These are phyloP conservation scores for Pterostichus niger DNA, from an alignment of 2,888 invertebrate species.

Conservation along the genomic window DNA sequence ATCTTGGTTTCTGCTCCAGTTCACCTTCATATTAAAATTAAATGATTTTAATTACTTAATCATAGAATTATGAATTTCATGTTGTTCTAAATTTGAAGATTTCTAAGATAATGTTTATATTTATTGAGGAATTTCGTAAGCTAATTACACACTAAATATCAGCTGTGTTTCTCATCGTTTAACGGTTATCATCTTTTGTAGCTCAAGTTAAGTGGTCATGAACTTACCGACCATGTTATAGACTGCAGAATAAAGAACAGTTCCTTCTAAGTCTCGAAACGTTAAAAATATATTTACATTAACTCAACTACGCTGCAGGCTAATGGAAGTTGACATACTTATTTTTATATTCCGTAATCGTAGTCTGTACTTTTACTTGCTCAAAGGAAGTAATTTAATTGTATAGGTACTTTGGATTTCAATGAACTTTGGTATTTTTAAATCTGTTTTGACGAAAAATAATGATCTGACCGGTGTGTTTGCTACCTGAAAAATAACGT, in stretches of 20 bases:
- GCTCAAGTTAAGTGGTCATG: slow-evolving; percentile 19
- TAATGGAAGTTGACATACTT: too few relatives aligned
- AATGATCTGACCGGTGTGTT: too few relatives aligned
- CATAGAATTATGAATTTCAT: not conserved
- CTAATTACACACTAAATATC: slow-evolving; percentile 47
- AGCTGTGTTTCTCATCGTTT: slow-evolving; percentile 52
- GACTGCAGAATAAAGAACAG: slow-evolving; percentile 20
- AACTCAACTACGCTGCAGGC: not conserved
- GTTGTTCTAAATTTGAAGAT: slow-evolving; percentile 1
- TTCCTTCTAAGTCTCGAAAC: slow-evolving; percentile 24
- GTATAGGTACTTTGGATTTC: too few relatives aligned
- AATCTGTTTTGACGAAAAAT: too few relatives aligned
- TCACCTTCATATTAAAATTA: too few relatives aligned
- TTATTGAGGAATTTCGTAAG: slow-evolving; percentile 37
- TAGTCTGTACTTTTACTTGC: too few relatives aligned
- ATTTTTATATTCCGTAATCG: too few relatives aligned
- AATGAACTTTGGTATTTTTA: too few relatives aligned
- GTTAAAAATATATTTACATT: slow-evolving; percentile 47
- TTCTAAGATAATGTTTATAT: not conserved
- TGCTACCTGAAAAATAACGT: too few relatives aligned
- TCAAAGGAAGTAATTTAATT: too few relatives aligned
- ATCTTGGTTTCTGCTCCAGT: too few relatives aligned
- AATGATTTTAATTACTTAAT: not conserved
- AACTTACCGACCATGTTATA: not conserved
- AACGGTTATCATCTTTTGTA: slow-evolving; percentile 47